Evolutionary conservation across 37 sponge, comb jelly and placozoan species (phyloP), one percentile per base, ranked within the genome.

Genomic region (Spongilla lacustris): DNA sequence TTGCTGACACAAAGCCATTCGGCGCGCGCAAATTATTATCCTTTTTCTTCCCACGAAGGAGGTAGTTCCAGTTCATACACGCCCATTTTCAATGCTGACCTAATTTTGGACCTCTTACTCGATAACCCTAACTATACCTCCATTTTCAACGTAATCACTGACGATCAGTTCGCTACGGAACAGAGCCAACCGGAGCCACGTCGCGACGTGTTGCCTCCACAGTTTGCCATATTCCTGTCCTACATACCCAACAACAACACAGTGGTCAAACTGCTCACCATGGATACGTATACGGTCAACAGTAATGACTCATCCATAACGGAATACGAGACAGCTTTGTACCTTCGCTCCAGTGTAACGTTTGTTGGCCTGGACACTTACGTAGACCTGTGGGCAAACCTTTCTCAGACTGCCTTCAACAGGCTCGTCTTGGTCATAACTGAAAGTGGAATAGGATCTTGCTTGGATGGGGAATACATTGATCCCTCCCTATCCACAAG

Each of bases 201-300:
- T 1, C 58, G 58, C 1, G 58, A 31, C 12, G 48, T 69, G 33
- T 83, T 91, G 0, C 91, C 91, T 23, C 82, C 82, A 0, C 36
- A 76, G 22, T 91, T 91, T 58, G 34, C 86, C 32, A 29, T 91
- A 50, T 82, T 78, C n/a, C 71, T 91, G 41, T 69, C 87, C 13
- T 91, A 86, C 91, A 74, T 77, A n/a, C 91, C 91, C 23, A 36
- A 81, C 27, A 75, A 76, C 36, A 86, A 86, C 68, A 91, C 91
- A 0, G 91, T 86, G 21, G 30, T 91, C 19, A 74, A 71, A 68
- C 79, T 91, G 0, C 19, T 91, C 26, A 75, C 86, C 50, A 36
- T 72, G 49, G 49, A 28, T 28, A n/a, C 27, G 83, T 72, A n/a
- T 14, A 69, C 33, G 75, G 24, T 36, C 23, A 30, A 36, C 12